These are phyloP conservation scores for Halocynthia aurantium DNA, from an alignment of 23 tunicate species.

Conservation along the genomic window DNA sequence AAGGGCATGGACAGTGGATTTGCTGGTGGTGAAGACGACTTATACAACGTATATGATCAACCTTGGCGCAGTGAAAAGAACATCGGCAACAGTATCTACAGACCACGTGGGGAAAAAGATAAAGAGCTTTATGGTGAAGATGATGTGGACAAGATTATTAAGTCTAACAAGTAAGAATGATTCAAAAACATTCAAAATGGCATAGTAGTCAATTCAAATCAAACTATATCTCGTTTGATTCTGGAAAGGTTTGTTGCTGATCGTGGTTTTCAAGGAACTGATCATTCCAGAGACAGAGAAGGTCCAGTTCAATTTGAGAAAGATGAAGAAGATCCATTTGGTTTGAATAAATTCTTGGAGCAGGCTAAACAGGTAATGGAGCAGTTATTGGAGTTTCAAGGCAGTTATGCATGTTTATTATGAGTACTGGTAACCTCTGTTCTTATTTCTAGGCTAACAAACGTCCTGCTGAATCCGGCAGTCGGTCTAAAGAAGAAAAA, in stretches of 20 bases:
- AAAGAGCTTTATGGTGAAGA: constrained; percentile 91
- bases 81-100: constrained; percentile 83
- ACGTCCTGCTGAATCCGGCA: constrained; percentile 72
- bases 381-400: neutral
- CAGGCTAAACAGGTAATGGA: constrained; percentile 71
- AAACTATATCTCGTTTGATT: too few species aligned
- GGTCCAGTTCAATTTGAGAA: constrained; percentile 99
- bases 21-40: constrained; percentile 92
- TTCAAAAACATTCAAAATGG: too few species aligned
- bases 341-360: constrained; percentile 92
- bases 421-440: neutral
- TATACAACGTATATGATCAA: constrained; percentile 88
- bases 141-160: constrained; percentile 89
- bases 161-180: constrained; percentile 60
- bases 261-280: constrained; percentile 88
- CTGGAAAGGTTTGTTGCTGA: constrained; percentile 89
- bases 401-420: neutral
- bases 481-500: constrained; percentile 45
- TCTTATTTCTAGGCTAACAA: constrained; percentile 60
- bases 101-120: constrained; percentile 86
- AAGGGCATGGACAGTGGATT: constrained; percentile 99
- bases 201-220: too few species aligned
- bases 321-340: constrained; percentile 87
- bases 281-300: constrained; percentile 67
- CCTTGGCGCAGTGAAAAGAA: constrained; percentile 91